Percentiles rank a stretch among this genome's conserved stretches.
phyloP scores from a whole-genome alignment of 2,888 invertebrate species.

The Cynaeus angustus region DNA sequence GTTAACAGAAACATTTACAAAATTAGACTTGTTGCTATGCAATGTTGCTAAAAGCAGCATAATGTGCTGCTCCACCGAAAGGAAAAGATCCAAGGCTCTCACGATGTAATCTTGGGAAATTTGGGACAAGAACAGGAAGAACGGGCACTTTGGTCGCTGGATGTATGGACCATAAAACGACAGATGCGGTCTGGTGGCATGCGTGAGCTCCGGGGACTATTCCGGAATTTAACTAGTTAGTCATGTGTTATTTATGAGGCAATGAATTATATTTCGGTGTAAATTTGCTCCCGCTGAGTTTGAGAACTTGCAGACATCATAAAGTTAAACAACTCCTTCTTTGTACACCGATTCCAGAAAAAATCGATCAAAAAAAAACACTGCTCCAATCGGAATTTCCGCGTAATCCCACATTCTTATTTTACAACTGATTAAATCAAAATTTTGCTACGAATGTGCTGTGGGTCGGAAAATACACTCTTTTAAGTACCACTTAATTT shows the following conservation, averaged over 20 bases:
- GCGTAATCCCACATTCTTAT: not conserved
- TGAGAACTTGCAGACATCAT: conserved; percentile 35
- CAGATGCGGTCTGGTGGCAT: conserved; percentile 59
- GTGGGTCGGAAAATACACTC: conserved; percentile 24
- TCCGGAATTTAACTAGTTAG: conserved; percentile 60
- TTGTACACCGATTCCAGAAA: not conserved
- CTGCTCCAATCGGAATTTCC: too few relatives aligned
- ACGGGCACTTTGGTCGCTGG: conserved; percentile 37
- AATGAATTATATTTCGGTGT: conserved; percentile 59
- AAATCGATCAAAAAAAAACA: too few relatives aligned
- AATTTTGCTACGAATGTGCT: conserved; percentile 4
- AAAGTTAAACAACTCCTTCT: conserved; percentile 26
- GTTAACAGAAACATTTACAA: not conserved
- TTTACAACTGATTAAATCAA: not conserved
- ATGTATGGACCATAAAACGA: conserved; percentile 54
- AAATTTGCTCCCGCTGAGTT: conserved; percentile 51
- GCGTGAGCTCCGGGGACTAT: conserved; percentile 56
- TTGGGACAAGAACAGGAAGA: conserved; percentile 43
- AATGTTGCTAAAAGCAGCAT: not conserved
- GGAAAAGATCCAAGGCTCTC: conserved; percentile 28
- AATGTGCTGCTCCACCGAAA: not conserved
- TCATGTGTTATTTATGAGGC: conserved; percentile 61
- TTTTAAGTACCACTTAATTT: conserved; percentile 38
- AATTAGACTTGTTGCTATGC: conserved; percentile 8
- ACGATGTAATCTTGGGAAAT: conserved; percentile 33